Evolutionary conservation across 1,140 invertebrate genomes (phyloP), one percentile per base, ranked within the genome.

Genomic region (Pollicipes pollicipes): DNA sequence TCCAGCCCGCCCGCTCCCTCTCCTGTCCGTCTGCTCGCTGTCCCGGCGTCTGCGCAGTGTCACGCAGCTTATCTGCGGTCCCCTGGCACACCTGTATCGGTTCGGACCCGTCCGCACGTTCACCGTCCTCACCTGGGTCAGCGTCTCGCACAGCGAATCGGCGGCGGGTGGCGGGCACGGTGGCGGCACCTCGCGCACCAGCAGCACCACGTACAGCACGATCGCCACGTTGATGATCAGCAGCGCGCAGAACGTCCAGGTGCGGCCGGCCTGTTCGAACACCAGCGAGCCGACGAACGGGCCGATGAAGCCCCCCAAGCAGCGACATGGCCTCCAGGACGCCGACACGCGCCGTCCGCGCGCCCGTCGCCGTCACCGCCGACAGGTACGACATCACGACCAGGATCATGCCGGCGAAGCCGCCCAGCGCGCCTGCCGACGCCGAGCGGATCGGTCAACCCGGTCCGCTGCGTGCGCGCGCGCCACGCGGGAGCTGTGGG

Each of bases 241-340:
- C 70, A 79, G 78, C 63, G 81, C 74, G 28, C 76, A 71, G 70
- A 81, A 79, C 3, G 78, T 77, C 69, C 76, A 76, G 4, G 76
- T 73, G 70, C 76, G 75, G 72, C 78, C 76, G 4, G 77, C 76
- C n/a, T 75, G n/a, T 30, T 79, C 75, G 16, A 82, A 71, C 66
- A 83, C 77, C 21, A 75, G 75, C 0, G 81, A 82, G 28, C 78
- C 78, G 29, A 80, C 68, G 70, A 80, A 78, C 8, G 80, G 79
- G 10, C 82, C 82, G 27, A 81, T 37, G 0, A 79, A 80, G 10
- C 79, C 80, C 3, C 81, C 81, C 29, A n/a, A 82, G 31, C 74
- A 81, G 83, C 3, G 79, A 77, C 81, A 83, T 83, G 2, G 81
- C 77, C 76, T 84, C 82, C 30, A 83, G 70, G 13, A 83, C 76